Evolutionary conservation across 2,113 vertebrate species (phyloP).

Genomic region (Rhodinocichla rosea): DNA sequence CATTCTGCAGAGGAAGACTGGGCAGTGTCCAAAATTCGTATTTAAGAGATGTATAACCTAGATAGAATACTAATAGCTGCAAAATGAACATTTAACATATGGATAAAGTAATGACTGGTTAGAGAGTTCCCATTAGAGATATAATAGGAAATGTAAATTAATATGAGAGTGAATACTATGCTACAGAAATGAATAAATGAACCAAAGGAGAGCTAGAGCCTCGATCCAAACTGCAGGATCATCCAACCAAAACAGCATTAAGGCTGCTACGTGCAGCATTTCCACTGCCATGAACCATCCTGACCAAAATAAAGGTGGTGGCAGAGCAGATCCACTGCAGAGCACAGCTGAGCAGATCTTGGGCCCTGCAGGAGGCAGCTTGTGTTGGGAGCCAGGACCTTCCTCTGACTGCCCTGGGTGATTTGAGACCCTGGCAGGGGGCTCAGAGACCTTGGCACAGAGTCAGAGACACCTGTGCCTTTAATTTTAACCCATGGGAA

Average conservation of each 20-base stretch:
- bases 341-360: background rate
- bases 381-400: background rate
- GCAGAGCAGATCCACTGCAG: background rate
- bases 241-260: background rate
- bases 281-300: background rate
- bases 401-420: no score
- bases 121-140: background rate
- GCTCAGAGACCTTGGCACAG: no score
- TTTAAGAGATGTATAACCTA: background rate
- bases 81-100: slow-evolving; percentile 12
- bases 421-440: no score
- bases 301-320: background rate
- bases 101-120: background rate
- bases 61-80: background rate
- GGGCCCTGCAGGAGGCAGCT: background rate
- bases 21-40: background rate
- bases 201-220: background rate
- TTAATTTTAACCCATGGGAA: no score
- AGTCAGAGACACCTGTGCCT: no score
- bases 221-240: background rate
- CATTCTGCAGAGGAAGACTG: background rate
- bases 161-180: background rate
- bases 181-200: background rate
- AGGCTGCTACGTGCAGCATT: background rate
- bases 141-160: background rate